phyloP scores from a whole-genome alignment of 53 echinoderm and acorn worm genomes.

The Arbacia lixula region DNA sequence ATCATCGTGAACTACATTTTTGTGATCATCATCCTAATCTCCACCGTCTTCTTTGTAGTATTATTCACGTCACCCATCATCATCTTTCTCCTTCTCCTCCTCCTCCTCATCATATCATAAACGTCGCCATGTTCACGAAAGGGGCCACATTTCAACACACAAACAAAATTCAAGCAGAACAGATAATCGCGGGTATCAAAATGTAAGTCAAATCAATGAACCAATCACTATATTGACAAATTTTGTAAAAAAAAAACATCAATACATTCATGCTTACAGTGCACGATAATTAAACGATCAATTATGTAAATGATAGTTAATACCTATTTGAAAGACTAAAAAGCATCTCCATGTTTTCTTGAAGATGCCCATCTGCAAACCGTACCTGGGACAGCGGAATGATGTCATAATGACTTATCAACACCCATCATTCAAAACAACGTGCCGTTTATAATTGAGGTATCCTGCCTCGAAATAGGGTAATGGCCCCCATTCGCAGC shows the following conservation, averaged over 20 bases:
- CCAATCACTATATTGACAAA: too few species aligned
- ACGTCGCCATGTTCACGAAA: not conserved
- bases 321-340: too few species aligned
- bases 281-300: too few species aligned
- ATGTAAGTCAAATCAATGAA: too few species aligned
- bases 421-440: constrained; percentile 4
- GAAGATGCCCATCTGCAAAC: too few species aligned
- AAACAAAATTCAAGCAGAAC: too few species aligned
- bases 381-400: too few species aligned
- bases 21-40: not conserved
- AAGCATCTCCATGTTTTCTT: too few species aligned
- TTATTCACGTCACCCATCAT: not conserved
- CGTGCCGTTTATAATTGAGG: constrained; percentile 19
- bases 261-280: too few species aligned
- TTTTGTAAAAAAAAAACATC: too few species aligned
- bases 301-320: too few species aligned
- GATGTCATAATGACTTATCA: not conserved
- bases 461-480: not conserved
- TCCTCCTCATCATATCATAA: not conserved
- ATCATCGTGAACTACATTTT: not conserved
- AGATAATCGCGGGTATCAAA: too few species aligned
- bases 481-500: constrained; percentile 9
- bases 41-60: not conserved
- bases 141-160: not conserved
- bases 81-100: not conserved